Evolutionary conservation across 2,113 vertebrate species (phyloP).

Genomic region (Barbus barbus): DNA sequence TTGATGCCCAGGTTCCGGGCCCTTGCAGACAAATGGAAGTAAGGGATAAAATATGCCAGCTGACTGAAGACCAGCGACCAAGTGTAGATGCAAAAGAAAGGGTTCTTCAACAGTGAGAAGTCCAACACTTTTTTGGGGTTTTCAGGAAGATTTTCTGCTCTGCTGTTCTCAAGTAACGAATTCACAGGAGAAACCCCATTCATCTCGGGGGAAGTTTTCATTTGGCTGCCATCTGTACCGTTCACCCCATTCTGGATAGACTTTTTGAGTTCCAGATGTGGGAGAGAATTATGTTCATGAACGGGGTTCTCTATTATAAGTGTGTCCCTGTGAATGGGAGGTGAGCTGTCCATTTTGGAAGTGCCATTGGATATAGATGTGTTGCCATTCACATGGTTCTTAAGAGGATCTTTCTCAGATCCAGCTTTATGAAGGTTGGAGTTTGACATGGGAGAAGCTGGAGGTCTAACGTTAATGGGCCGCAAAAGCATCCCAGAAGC

Average conservation of each 20-base stretch:
- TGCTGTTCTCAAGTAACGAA: constrained; percentile 50
- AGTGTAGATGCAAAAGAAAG: constrained; percentile 88
- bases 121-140: constrained; percentile 74
- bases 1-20: constrained; percentile 84
- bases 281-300: constrained; percentile 49
- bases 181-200: constrained; percentile 63
- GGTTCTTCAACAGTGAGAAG: constrained; percentile 83
- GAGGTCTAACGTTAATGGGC: constrained; percentile 65
- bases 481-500: constrained; percentile 89
- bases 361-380: constrained; percentile 69
- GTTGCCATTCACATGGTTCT: constrained; percentile 67
- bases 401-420: constrained; percentile 68
- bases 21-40: constrained; percentile 87
- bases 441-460: constrained; percentile 56
- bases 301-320: constrained; percentile 52
- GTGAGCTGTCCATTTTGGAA: constrained; percentile 64
- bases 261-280: constrained; percentile 57
- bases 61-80: constrained; percentile 93
- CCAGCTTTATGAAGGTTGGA: constrained; percentile 64
- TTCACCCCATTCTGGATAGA: constrained; percentile 56
- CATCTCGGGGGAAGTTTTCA: constrained; percentile 56
- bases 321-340: constrained; percentile 52
- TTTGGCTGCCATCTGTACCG: constrained; percentile 47
- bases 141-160: constrained; percentile 41
- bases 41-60: constrained; percentile 88